These are phyloP conservation scores for Tringa solitaria DNA, from an alignment of 2,113 vertebrate species.

Conservation along the genomic window DNA sequence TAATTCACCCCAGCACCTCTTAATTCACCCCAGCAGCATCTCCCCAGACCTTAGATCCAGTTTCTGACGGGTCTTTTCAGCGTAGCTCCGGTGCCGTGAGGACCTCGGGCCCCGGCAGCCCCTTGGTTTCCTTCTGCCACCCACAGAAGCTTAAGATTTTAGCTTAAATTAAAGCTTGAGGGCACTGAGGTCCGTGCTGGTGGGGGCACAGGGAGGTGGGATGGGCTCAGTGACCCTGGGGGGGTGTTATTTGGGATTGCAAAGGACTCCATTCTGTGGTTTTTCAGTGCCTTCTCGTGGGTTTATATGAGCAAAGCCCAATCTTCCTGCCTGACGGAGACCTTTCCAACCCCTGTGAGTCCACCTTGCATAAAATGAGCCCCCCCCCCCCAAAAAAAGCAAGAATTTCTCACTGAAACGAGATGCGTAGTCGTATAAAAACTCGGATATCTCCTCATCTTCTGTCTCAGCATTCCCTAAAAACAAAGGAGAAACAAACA, in stretches of 20 bases:
- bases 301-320: not conserved
- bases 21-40: fast-evolving
- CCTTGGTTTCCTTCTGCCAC: not conserved
- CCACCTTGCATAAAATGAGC: fast-evolving
- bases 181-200: not conserved
- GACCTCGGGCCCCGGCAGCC: fast-evolving
- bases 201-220: not conserved
- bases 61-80: not conserved
- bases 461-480: not conserved
- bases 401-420: not conserved
- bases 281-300: fast-evolving
- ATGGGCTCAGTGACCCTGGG: not conserved
- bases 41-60: fast-evolving
- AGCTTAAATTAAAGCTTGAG: not conserved
- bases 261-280: not conserved
- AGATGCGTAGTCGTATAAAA: not conserved
- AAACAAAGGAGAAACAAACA: fast-evolving
- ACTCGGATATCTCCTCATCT: not conserved
- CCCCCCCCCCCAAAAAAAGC: too few relatives aligned
- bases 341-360: fast-evolving
- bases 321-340: not conserved
- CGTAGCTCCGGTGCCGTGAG: fast-evolving
- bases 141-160: not conserved
- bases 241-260: not conserved
- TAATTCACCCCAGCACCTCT: fast-evolving